Percentiles rank a stretch among this genome's conserved stretches.
Evolutionary conservation across 37 sponge, comb jelly and placozoan genomes (phyloP).

Genomic region (Spongia lamella): DNA sequence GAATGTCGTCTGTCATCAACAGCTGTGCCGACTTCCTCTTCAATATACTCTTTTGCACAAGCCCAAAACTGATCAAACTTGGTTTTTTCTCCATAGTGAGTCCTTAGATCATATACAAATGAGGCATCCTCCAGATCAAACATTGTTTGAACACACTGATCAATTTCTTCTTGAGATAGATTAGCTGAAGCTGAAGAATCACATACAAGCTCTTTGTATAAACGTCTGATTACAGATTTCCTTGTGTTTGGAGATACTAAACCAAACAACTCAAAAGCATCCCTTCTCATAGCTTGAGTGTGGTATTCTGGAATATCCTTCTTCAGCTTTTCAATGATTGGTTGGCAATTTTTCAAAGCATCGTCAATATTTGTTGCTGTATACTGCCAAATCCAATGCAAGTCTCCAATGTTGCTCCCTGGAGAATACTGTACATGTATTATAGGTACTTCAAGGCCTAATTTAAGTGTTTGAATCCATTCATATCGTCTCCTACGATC

Average conservation of each 20-base stretch:
- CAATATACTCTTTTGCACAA: constrained; percentile 24
- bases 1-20: constrained; percentile 34
- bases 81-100: constrained; percentile 11
- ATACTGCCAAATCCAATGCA: constrained; percentile 31
- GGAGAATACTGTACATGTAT: constrained; percentile 16
- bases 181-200: constrained; percentile 45
- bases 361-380: constrained; percentile 6
- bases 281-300: constrained; percentile 41
- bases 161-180: constrained; percentile 20
- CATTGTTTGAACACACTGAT: constrained; percentile 22
- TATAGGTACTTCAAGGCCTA: constrained; percentile 23
- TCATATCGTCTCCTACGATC: constrained; percentile 28
- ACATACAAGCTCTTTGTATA: constrained; percentile 29
- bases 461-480: constrained; percentile 17
- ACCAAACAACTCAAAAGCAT: constrained; percentile 40
- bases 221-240: constrained; percentile 14
- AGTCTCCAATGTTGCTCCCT: constrained; percentile 15
- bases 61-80: constrained; percentile 41
- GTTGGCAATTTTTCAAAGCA: constrained; percentile 5
- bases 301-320: constrained; percentile 31
- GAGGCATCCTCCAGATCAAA: constrained; percentile 38
- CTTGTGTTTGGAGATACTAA: constrained; percentile 21
- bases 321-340: constrained; percentile 19
- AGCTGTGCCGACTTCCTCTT: constrained; percentile 30
- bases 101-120: constrained; percentile 26